phyloP scores from a whole-genome alignment of 2,797 vertebrate genomes.

The Darevskia nairensis region DNA sequence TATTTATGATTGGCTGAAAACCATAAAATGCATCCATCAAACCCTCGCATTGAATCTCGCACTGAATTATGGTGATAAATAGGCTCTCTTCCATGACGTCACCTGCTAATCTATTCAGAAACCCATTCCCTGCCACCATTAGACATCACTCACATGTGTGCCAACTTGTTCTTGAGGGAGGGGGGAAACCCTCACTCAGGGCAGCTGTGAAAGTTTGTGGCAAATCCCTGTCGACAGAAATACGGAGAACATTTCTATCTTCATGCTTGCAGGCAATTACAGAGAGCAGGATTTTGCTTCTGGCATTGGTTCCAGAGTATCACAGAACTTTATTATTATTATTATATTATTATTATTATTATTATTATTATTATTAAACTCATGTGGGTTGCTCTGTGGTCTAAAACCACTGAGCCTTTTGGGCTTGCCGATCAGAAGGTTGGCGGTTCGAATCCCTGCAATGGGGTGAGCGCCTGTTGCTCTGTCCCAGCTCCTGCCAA shows the following conservation, averaged over 20 bases:
- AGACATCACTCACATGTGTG: constrained; percentile 75
- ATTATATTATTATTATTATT: neutral
- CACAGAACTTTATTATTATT: too few species aligned
- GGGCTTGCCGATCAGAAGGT: too few species aligned
- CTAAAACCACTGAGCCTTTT: too few species aligned
- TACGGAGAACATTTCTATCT: constrained; percentile 38
- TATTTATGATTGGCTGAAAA: constrained; percentile 85
- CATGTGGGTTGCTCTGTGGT: too few species aligned
- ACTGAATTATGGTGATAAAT: constrained; percentile 84
- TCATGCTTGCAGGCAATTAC: constrained; percentile 52
- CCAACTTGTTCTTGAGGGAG: constrained; percentile 60
- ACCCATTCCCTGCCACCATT: constrained; percentile 75
- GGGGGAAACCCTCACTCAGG: constrained; percentile 46
- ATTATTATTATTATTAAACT: too few species aligned
- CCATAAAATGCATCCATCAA: constrained; percentile 84
- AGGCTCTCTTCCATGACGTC: constrained; percentile 78
- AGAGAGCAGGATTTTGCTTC: neutral
- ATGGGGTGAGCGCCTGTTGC: too few species aligned
- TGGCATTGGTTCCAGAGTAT: neutral
- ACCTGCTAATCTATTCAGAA: constrained; percentile 82
- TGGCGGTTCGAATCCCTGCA: too few species aligned
- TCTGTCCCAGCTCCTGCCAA: too few species aligned
- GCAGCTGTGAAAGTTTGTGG: constrained; percentile 59
- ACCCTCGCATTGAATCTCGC: constrained; percentile 77
- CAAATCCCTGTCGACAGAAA: constrained; percentile 69